Conservation (phyloP, 1,140 invertebrate genomes). For the Papilio glaucus region DNA sequence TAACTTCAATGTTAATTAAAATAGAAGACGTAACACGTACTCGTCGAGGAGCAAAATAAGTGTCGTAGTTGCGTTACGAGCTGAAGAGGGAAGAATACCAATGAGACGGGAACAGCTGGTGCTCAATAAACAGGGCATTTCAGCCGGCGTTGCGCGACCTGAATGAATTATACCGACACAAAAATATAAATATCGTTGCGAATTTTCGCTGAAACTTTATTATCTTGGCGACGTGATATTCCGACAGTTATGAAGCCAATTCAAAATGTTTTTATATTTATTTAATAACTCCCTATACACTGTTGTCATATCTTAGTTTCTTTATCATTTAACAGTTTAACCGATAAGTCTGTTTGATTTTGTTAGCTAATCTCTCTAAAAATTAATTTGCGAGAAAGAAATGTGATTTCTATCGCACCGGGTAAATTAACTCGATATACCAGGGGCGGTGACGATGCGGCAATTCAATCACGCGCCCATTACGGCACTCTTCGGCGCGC, state of each 20-base stretch:
- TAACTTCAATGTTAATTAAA: conserved; percentile 6
- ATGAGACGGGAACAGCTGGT: conserved; percentile 42
- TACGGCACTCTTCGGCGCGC: conserved; percentile 60
- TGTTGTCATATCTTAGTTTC: too few species aligned
- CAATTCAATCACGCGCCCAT: conserved; percentile 72
- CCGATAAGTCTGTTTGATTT: too few species aligned
- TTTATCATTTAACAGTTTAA: too few species aligned
- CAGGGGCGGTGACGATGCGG: conserved; percentile 67
- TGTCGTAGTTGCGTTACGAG: conserved; percentile 18
- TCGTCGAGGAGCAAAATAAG: conserved; percentile 1
- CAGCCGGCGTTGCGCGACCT: conserved; percentile 27
- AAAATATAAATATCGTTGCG: neutral
- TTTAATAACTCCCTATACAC: too few species aligned
- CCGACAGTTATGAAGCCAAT: too few species aligned
- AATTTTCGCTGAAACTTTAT: neutral
- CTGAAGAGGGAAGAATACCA: conserved; percentile 40
- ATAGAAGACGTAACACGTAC: conserved; percentile 8
- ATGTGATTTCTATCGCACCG: conserved; percentile 45
- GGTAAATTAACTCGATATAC: conserved; percentile 67
- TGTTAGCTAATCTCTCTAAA: too few species aligned
- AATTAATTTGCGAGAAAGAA: too few species aligned
- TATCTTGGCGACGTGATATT: too few species aligned
- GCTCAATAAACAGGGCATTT: conserved; percentile 40
- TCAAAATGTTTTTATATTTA: too few species aligned
- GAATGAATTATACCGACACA: conserved; percentile 20